phyloP scores from a whole-genome alignment of 92 coral and sea anemone species.

The Hydrozoanthus gracilis region DNA sequence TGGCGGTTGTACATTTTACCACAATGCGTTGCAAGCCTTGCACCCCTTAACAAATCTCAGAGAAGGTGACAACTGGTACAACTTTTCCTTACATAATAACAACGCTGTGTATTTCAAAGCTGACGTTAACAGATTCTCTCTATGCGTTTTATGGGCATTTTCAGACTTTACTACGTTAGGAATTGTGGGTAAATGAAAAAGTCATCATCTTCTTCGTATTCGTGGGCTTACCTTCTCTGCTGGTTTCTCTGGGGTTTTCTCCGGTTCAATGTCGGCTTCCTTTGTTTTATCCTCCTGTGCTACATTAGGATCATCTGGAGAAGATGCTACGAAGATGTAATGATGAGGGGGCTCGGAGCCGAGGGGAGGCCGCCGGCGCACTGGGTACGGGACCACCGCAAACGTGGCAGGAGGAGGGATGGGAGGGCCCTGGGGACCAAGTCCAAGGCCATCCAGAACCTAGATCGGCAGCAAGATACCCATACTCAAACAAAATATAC shows the following conservation, averaged over 20 bases:
- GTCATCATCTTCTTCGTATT: too few relatives aligned
- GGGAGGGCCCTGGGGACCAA: conserved; percentile 97
- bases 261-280: conserved; percentile 85
- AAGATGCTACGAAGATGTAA: conserved; percentile 87
- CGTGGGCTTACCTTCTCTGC: conserved; percentile 61
- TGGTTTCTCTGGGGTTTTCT: conserved; percentile 82
- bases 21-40: too few relatives aligned
- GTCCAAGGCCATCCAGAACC: conserved; percentile 96
- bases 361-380: conserved; percentile 94
- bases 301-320: conserved; percentile 91
- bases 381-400: conserved; percentile 99
- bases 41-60: too few relatives aligned
- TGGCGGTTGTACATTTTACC: too few relatives aligned
- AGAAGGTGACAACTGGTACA: too few relatives aligned
- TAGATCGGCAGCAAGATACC: conserved; percentile 13
- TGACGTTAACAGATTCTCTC: too few relatives aligned
- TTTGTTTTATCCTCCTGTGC: conserved; percentile 86
- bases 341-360: conserved; percentile 93
- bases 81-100: too few relatives aligned
- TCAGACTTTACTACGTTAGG: not conserved
- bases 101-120: too few relatives aligned
- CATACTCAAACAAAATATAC: too few relatives aligned
- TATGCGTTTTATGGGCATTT: too few relatives aligned
- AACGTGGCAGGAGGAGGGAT: conserved; percentile 99
- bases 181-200: not conserved